Evolutionary conservation across 2,888 invertebrate species (phyloP).

Genomic region (Agrochola lychnidis): DNA sequence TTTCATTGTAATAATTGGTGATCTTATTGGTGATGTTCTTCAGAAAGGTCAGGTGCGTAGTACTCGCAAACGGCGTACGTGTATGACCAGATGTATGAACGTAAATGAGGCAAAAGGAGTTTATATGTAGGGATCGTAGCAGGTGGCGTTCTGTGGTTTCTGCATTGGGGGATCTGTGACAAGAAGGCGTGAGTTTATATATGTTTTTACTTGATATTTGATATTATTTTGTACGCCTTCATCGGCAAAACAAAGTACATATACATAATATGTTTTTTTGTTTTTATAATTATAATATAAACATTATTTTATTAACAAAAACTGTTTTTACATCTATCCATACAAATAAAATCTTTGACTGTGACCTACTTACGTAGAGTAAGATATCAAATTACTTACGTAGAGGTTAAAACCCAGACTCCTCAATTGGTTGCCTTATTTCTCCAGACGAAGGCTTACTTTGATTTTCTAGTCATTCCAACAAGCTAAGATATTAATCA

Average conservation of each 20-base stretch:
- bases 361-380: not conserved
- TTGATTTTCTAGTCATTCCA: not conserved
- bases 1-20: not conserved
- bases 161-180: too few relatives aligned
- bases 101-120: too few relatives aligned
- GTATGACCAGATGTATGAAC: not conserved
- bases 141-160: too few relatives aligned
- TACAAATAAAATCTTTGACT: not conserved
- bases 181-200: too few relatives aligned
- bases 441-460: not conserved
- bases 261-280: not conserved
- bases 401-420: not conserved
- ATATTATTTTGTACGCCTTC: not conserved
- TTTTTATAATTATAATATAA: too few relatives aligned
- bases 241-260: not conserved
- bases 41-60: not conserved
- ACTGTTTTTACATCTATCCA: not conserved
- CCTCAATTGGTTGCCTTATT: not conserved
- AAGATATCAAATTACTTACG: not conserved
- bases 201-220: not conserved
- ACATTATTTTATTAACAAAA: not conserved
- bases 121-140: too few relatives aligned
- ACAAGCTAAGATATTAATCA: not conserved
- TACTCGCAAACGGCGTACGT: not conserved
- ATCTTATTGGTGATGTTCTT: not conserved